Percentiles rank a stretch among this genome's conserved stretches.
Conservation (phyloP, 2,888 invertebrate genomes). For the Drosophila basisetae region DNA sequence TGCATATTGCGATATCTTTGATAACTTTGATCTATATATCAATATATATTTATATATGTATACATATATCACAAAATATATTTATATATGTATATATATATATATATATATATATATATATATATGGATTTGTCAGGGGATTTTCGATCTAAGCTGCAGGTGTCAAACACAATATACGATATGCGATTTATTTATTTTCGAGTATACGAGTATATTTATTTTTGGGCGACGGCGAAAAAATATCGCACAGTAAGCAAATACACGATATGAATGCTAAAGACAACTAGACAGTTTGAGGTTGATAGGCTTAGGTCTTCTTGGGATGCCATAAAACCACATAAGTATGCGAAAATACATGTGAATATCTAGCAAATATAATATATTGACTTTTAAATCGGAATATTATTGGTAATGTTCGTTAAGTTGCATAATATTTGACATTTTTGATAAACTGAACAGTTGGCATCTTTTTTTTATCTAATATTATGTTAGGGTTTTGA, state of each 20-base stretch:
- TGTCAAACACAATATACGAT: constrained; percentile 17
- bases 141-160: constrained; percentile 34
- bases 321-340: constrained; percentile 27
- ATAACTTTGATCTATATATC: constrained; percentile 9
- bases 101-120: not conserved
- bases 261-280: constrained; percentile 33
- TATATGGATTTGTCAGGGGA: constrained; percentile 25
- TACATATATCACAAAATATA: no score
- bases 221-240: not conserved
- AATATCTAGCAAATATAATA: constrained; percentile 2
- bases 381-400: not conserved
- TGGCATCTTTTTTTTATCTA: not conserved
- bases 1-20: not conserved
- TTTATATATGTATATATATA: not conserved
- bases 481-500: not conserved
- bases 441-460: not conserved
- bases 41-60: not conserved
- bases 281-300: constrained; percentile 60
- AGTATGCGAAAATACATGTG: not conserved
- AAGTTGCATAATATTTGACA: not conserved
- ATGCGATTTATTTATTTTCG: not conserved
- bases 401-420: not conserved
- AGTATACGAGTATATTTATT: not conserved
- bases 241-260: constrained; percentile 6
- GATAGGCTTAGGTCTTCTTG: constrained; percentile 56